Base-by-base conservation (phyloP, 2,888 invertebrate genomes). In the Marronus borbonicus region DNA sequence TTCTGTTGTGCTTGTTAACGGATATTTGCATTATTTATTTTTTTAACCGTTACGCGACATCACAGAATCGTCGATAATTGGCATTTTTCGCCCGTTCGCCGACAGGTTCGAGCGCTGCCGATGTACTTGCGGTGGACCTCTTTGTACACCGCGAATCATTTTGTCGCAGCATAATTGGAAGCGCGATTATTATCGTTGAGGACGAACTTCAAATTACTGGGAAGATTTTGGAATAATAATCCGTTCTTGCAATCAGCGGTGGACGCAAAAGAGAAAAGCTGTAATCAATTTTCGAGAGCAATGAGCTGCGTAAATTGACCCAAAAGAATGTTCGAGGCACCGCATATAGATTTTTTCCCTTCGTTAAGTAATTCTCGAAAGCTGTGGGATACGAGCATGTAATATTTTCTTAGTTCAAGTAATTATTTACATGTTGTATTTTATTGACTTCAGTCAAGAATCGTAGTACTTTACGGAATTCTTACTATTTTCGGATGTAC, bases 1-100 rank as follows among this genome's bases (percentile, higher is more conserved):
- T 50, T 24, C 68, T 50, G 28, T 68, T 49, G 50, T n/a, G 50
- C 62, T 24, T 14, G 50, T 50, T 68, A 68, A 68, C 68, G 68
- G 68, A 39, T 68, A 50, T 50, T 68, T 68, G 50, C 68, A 17
- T 68, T 58, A 58, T 20, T 68, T 50, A n/a, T 68, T 68, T 14
- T 49, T 68, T 50, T 68, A 68, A 68, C 68, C 68, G 68, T 68
- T 68, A 68, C 10, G 20, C 50, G 68, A 7, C 44, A n/a, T 50
- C 50, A 3, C 50, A 28, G 50, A 17, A 68, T 50, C 68, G 24
- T 68, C 50, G 68, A 68, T 68, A 68, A 50, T 50, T 28, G 68
- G 50, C 28, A 50, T 68, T 68, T 68, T 68, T 24, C 50, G 12
- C n/a, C 14, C 12, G 20, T 24, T 17, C 36, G 39, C 14, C 65